These are phyloP conservation scores for Ormyrus labotus DNA, from an alignment of 2,888 invertebrate species.

Conservation along the genomic window DNA sequence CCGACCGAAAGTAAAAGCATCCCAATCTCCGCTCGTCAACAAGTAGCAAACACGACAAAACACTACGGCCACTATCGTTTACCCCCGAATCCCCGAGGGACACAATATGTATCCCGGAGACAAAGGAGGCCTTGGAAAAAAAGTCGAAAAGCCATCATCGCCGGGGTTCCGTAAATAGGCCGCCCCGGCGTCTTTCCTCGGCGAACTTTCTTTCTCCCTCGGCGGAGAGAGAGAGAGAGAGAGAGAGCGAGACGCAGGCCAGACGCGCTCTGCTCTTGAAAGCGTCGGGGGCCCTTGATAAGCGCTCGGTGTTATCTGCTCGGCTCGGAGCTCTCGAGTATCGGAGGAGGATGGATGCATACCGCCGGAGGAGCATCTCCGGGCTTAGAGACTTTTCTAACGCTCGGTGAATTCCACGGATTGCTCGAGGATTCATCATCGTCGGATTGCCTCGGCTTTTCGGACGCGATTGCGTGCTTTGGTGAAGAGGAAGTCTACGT, in stretches of 20 bases:
- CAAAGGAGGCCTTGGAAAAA: neutral
- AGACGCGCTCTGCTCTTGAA: constrained; percentile 33
- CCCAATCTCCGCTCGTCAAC: neutral
- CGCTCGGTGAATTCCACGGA: constrained; percentile 30
- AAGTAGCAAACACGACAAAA: constrained; percentile 1
- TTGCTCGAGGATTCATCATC: neutral
- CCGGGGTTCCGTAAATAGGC: constrained; percentile 6
- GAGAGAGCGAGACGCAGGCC: constrained; percentile 25
- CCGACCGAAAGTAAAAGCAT: too few relatives aligned
- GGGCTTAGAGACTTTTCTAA: constrained; percentile 9
- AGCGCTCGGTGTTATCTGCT: constrained; percentile 34
- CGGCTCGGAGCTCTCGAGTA: neutral
- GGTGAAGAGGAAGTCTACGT: too few relatives aligned
- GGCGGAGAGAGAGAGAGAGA: neutral
- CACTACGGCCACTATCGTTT: neutral
- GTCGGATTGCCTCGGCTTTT: too few relatives aligned
- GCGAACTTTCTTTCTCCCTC: neutral
- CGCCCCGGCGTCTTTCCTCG: constrained; percentile 3
- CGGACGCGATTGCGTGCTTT: too few relatives aligned
- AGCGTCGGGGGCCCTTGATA: constrained; percentile 29
- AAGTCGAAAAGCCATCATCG: constrained; percentile 9
- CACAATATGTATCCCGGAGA: neutral
- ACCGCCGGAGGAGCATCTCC: neutral
- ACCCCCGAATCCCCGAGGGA: constrained; percentile 1
- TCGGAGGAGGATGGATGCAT: neutral